These are phyloP conservation scores for Gasterosteus nipponicus DNA, from an alignment of 2,113 vertebrate genomes.

Conservation along the genomic window DNA sequence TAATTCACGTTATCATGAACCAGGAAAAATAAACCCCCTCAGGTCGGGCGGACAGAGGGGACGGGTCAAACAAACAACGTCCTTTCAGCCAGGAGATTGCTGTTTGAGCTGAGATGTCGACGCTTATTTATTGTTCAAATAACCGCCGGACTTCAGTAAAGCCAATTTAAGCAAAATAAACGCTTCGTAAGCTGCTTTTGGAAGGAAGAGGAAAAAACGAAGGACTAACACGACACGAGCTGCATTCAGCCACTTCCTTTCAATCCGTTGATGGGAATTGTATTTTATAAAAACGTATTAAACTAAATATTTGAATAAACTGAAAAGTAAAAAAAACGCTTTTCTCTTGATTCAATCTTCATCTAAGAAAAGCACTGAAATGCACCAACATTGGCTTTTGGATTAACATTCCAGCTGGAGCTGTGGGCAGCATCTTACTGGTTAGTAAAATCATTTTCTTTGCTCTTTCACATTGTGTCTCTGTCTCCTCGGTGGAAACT, in stretches of 20 bases:
- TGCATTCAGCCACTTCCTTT: not conserved
- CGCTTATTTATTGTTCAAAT: not conserved
- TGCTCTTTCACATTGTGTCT: not conserved
- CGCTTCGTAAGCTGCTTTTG: not conserved
- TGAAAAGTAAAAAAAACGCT: no score
- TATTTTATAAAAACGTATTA: not conserved
- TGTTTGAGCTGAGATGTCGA: not conserved
- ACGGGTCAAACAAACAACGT: not conserved
- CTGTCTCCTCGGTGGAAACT: conserved; percentile 2
- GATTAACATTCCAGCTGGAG: not conserved
- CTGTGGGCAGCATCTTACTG: not conserved
- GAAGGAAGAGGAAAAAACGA: not conserved
- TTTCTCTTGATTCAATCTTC: not conserved
- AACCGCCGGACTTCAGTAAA: not conserved
- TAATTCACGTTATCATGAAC: not conserved
- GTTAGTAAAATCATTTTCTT: not conserved
- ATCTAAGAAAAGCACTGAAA: conserved; percentile 2
- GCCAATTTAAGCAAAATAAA: not conserved
- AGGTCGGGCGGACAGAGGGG: not conserved
- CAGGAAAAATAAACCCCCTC: not conserved
- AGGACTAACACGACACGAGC: not conserved
- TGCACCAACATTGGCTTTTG: not conserved
- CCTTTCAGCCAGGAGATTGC: not conserved
- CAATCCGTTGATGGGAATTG: not conserved
- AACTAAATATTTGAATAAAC: not conserved